Base-by-base conservation (phyloP, 2,113 vertebrate genomes). In the zebrafish (Danio rerio) region DNA sequence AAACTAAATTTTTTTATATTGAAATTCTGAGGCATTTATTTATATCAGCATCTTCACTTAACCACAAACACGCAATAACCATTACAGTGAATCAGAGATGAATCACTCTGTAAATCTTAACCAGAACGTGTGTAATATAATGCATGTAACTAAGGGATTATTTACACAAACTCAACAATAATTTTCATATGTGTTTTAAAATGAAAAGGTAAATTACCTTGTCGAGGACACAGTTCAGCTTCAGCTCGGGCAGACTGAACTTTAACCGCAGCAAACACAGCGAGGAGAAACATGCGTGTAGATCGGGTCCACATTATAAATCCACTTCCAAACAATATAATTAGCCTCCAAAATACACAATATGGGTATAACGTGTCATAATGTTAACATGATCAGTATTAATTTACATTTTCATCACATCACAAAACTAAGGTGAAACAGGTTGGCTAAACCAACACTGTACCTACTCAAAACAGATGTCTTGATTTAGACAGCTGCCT, bases 181-280 rank as follows among this genome's bases (percentile, higher is more conserved):
- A 13, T 9, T 18, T 6, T 18, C 12, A 5, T 11, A 8, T 56
- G 16, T 45, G 16, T 76, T 76, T 59, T 62, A 9, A 77, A 73
- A 40, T 74, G 1, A 52, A 74, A 18, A 18, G 50, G 6, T 66
- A 1, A 73, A 65, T 87, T 85, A 94, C 94, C 92, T 93, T 90
- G 89, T 70, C 85, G 88, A 55, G 71, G 92, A 86, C 93, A 94
- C 11, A 56, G 65, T 42, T 68, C 65, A 72, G 74, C 88, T 0
- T 86, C 83, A 1, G 1, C 49, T 42, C 84, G 85, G 62, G 53
- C 4, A 49, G 86, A 15, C 11, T 58, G 74, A 45, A 88, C 81
- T 52, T 74, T 55, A 2, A 81, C 5, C 40, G 16, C 56, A 58
- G 78, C 78, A 13, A 92, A 68, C 45, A 73, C 16, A 10, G 75